Base-by-base conservation (phyloP, 92 coral and sea anemone genomes). In the Pocillopora meandrina region DNA sequence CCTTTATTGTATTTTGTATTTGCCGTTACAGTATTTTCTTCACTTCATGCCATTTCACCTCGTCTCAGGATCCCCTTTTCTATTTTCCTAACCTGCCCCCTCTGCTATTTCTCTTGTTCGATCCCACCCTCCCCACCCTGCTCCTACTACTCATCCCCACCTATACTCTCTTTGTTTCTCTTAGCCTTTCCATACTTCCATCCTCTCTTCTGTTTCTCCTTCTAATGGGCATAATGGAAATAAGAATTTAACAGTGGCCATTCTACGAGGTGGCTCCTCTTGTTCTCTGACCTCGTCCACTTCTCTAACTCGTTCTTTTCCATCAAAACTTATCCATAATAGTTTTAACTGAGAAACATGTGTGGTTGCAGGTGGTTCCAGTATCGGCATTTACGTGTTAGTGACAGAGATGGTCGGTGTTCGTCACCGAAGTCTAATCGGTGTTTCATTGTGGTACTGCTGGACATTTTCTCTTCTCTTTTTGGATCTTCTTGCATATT, bases 401-500 rank as follows among this genome's bases (percentile, higher is more conserved):
- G 71, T 78, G 57, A 78, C 82, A 9, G 82, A 78, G 49, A 63
- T 78, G 71, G 82, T 47, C 36, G 82, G 82, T 12, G 20, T 78
- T 63, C 82, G 82, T 2, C 82, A 78, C 17, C 82, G 82, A 18
- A 78, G 82, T 63, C 3, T 65, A 58, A 65, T 65, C 65, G 82
- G 82, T n/a, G 71, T 63, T 15, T 78, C 82, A 11, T 42, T 78
- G 36, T 78, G 82, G 82, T 78, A 78, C 61, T 78, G 65, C 14
- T 89, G 92, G 92, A 81, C 83, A 14, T 23, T 89, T 13, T 71
- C 74, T 9, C 23, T 81, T 13, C 33, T 74, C 20, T 20, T 85
- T 9, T 56, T 89, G n/a, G 83, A 63, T 23, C 58, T 80, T 52
- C 79, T 89, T 12, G 92, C 79, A 10, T 89, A 89, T 55, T 70